Evolutionary conservation across 2,888 invertebrate species (phyloP).

Genomic region (Sminthurides aquaticus): DNA sequence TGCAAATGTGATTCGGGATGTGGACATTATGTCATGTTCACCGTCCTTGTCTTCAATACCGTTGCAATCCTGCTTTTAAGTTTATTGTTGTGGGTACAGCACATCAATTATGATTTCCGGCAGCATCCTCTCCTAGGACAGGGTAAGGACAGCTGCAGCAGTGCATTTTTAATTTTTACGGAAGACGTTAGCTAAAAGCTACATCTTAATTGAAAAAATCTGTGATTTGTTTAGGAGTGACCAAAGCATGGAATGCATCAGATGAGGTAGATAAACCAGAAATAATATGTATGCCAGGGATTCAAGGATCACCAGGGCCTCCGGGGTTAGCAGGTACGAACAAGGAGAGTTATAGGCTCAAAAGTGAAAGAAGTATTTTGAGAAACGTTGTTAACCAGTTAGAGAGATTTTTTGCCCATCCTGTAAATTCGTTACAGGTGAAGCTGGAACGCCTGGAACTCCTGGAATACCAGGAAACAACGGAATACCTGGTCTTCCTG

Average conservation of each 20-base stretch:
- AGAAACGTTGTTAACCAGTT: no score
- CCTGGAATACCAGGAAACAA: neutral
- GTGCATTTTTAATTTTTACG: no score
- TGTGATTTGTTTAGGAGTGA: neutral
- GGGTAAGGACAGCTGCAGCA: no score
- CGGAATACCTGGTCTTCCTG: neutral
- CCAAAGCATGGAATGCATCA: neutral
- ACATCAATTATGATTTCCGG: neutral
- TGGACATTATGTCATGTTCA: neutral
- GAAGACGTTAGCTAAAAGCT: neutral
- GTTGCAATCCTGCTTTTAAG: neutral
- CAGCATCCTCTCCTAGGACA: neutral
- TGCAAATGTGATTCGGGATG: conserved; percentile 6
- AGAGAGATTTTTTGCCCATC: no score
- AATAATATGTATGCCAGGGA: neutral
- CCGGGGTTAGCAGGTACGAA: neutral
- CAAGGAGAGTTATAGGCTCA: no score
- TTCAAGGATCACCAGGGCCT: neutral
- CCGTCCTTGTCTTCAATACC: neutral
- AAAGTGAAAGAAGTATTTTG: no score
- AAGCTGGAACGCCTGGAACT: neutral
- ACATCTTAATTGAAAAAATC: no score
- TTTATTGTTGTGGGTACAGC: neutral
- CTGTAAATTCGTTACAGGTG: no score
- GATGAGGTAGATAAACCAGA: neutral